Base-by-base conservation (phyloP, 2,888 invertebrate genomes). In the Yponomeuta malinellus region DNA sequence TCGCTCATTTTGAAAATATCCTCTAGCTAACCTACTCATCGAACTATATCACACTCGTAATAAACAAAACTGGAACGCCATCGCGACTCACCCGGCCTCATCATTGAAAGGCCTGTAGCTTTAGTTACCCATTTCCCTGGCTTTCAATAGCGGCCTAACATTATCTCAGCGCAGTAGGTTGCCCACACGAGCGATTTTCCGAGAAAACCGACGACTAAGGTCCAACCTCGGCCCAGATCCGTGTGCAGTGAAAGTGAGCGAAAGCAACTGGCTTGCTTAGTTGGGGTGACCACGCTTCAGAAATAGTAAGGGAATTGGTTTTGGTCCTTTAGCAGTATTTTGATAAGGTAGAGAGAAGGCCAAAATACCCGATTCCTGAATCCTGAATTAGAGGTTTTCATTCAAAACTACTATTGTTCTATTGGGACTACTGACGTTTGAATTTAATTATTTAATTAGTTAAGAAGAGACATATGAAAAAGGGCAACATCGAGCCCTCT, bases 201-300 rank as follows among this genome's bases (percentile, higher is more conserved):
- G 5, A 67, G 67, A 67, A 67, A 67, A 67, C 67, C 10, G 2
- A n/a, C 67, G n/a, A n/a, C n/a, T n/a, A 59, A 59, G 43, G 37
- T 33, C 67, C 67, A 12, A 67, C 33, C 33, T 33, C 65, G 31
- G n/a, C 33, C n/a, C n/a, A 43, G 67, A 67, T 37, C 48, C 48
- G 67, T 48, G 37, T 67, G 43, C 12, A 67, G 67, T 67, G 67
- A 67, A 67, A 67, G 67, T 67, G 15, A 33, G 67, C 67, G 67
- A 67, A 67, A 67, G 67, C 67, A 67, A 43, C 66, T 33, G 66
- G 1, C 23, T 23, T 15, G 48, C 48, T 67, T 67, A 33, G 37
- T 67, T 43, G 9, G 37, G 67, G 67, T 43, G 43, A 12, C 67
- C 67, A 67, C n/a, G 48, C 12, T 67, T 59, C 15, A 1, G 4